Percentiles rank a stretch among this genome's conserved stretches.
phyloP scores from a whole-genome alignment of 2,113 vertebrate genomes.

The Helogale parvula region DNA sequence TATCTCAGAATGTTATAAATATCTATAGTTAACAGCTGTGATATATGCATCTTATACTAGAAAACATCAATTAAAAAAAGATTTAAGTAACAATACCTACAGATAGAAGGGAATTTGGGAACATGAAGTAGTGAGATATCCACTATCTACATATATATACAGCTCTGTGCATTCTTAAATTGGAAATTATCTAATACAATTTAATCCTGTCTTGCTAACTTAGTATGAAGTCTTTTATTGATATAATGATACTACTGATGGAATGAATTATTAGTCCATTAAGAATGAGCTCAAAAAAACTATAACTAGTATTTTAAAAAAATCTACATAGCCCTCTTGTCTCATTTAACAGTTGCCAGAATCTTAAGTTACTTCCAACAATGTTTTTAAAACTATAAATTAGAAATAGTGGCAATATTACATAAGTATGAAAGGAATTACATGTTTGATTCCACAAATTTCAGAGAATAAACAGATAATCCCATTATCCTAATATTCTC shows the following conservation, averaged over 20 bases:
- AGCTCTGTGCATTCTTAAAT: neutral
- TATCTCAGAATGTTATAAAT: neutral
- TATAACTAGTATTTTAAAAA: neutral
- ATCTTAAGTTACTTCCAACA: neutral
- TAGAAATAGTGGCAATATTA: slow-evolving; percentile 30
- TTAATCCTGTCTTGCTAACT: neutral
- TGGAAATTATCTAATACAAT: neutral
- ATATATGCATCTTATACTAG: neutral
- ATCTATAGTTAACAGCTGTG: neutral
- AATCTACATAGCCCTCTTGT: neutral
- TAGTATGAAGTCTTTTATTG: neutral
- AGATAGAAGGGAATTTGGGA: neutral
- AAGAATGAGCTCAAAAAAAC: neutral
- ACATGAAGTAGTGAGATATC: neutral
- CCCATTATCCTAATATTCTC: slow-evolving; percentile 70
- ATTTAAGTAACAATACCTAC: neutral
- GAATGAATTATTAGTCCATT: neutral
- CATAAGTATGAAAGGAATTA: slow-evolving; percentile 1
- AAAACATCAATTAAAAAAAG: slow-evolving; percentile 16
- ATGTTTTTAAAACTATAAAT: slow-evolving; percentile 32
- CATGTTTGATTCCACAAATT: slow-evolving; percentile 66
- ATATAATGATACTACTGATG: neutral
- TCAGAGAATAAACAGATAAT: slow-evolving; percentile 68
- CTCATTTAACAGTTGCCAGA: neutral
- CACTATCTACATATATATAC: neutral